Percentiles rank a stretch among this genome's conserved stretches.
Evolutionary conservation across 2,888 invertebrate species (phyloP).

Genomic region (Dasysyrphus albostriatus): DNA sequence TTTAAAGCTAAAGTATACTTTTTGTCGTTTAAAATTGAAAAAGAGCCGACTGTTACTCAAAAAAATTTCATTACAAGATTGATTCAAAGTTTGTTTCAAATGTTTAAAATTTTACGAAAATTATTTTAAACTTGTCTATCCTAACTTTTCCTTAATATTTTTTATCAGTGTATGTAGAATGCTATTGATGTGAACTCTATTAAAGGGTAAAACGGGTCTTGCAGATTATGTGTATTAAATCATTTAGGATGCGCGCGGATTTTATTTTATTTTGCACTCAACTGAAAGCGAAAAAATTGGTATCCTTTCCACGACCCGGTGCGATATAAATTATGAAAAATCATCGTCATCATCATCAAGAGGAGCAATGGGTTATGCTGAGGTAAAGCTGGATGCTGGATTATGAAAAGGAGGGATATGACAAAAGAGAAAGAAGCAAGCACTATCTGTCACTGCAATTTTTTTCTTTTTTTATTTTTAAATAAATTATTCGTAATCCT

Average conservation of each 20-base stretch:
- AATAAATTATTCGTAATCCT: slow-evolving; percentile 54
- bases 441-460: slow-evolving; percentile 39
- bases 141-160: neutral
- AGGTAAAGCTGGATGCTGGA: neutral
- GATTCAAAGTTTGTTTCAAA: too few species aligned
- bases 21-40: too few species aligned
- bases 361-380: slow-evolving; percentile 8
- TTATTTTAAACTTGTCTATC: too few species aligned
- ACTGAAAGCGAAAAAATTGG: slow-evolving; percentile 30
- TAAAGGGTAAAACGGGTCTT: slow-evolving; percentile 39
- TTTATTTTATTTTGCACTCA: slow-evolving; percentile 41
- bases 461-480: slow-evolving; percentile 30
- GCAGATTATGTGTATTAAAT: slow-evolving; percentile 44
- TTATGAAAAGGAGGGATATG: neutral
- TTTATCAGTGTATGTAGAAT: slow-evolving; percentile 5
- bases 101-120: too few species aligned
- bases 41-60: too few species aligned
- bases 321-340: slow-evolving; percentile 70
- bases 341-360: slow-evolving; percentile 59
- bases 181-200: slow-evolving; percentile 37
- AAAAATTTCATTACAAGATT: too few species aligned
- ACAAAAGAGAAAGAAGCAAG: slow-evolving; percentile 8
- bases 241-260: slow-evolving; percentile 38
- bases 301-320: slow-evolving; percentile 28
- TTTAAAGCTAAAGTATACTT: too few species aligned